A percentile compares a stretch with the other conserved stretches of the same genome.
Conservation (phyloP, 2,888 invertebrate genomes). For the Neocrepidodera transversa region DNA sequence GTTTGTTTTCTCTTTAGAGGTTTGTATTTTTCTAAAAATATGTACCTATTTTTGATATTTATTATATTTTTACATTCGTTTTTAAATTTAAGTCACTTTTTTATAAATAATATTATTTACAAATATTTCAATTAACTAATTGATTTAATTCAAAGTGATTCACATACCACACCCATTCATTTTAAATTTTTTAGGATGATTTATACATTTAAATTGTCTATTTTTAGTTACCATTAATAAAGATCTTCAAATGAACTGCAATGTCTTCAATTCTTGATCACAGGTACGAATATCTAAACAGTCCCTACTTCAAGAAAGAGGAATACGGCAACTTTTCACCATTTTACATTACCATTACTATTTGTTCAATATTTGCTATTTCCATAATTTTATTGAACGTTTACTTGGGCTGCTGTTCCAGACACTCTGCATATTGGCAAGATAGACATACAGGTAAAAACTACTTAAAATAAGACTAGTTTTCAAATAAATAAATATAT, state of each 20-base stretch:
- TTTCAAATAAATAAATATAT: no score
- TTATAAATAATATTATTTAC: no score
- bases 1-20: no score
- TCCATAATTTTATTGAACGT: constrained; percentile 78
- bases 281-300: constrained; percentile 67
- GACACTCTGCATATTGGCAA: constrained; percentile 81
- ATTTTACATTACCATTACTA: constrained; percentile 82
- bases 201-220: no score
- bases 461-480: no score
- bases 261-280: constrained; percentile 69
- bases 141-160: no score
- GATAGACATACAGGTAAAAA: constrained; percentile 77
- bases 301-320: constrained; percentile 67
- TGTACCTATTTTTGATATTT: no score
- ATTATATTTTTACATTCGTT: no score
- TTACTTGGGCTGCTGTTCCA: constrained; percentile 81
- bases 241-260: constrained; percentile 42
- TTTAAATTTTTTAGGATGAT: no score
- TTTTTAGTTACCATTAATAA: background rate
- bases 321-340: constrained; percentile 80
- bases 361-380: constrained; percentile 76
- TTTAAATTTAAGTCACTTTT: no score
- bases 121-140: no score
- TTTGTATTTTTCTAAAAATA: no score
- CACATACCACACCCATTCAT: background rate